Evolutionary conservation across 2,888 invertebrate genomes (phyloP).

Genomic region (Caenorhabditis virilis): DNA sequence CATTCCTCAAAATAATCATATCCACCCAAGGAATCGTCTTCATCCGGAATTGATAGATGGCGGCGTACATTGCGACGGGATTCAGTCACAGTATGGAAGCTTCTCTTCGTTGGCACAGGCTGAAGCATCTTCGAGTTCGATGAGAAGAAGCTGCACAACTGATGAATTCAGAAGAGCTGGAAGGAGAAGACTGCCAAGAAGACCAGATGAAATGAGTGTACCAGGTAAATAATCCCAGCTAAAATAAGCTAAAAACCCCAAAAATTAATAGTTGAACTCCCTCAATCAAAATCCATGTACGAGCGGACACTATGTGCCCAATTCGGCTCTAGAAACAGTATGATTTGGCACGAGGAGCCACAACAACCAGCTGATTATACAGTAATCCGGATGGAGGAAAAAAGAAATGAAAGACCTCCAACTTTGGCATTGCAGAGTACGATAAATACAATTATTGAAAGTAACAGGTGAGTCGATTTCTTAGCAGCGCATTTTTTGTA

Average conservation of each 20-base stretch:
- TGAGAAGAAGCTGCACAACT: slow-evolving; percentile 46
- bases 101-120: background rate
- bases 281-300: slow-evolving; percentile 38
- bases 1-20: background rate
- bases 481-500: too few relatives aligned
- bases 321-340: slow-evolving; percentile 7
- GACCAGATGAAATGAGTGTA: slow-evolving; percentile 41
- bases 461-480: slow-evolving; percentile 13
- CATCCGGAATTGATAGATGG: slow-evolving; percentile 36
- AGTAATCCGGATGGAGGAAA: background rate
- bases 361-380: slow-evolving; percentile 20
- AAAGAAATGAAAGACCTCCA: slow-evolving; percentile 10
- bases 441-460: slow-evolving; percentile 20
- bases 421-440: slow-evolving; percentile 28
- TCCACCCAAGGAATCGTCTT: slow-evolving; percentile 11
- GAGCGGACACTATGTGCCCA: slow-evolving; percentile 22
- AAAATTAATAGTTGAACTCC: slow-evolving; percentile 15
- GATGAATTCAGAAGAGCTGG: slow-evolving; percentile 41
- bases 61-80: slow-evolving; percentile 29
- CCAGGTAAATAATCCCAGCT: too few relatives aligned
- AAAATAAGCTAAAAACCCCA: too few relatives aligned
- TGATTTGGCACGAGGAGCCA: background rate
- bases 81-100: slow-evolving; percentile 35
- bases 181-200: slow-evolving; percentile 41
- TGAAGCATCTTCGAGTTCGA: slow-evolving; percentile 7